phyloP scores from a whole-genome alignment of 92 coral and sea anemone genomes.

The Phymanthus crucifer region DNA sequence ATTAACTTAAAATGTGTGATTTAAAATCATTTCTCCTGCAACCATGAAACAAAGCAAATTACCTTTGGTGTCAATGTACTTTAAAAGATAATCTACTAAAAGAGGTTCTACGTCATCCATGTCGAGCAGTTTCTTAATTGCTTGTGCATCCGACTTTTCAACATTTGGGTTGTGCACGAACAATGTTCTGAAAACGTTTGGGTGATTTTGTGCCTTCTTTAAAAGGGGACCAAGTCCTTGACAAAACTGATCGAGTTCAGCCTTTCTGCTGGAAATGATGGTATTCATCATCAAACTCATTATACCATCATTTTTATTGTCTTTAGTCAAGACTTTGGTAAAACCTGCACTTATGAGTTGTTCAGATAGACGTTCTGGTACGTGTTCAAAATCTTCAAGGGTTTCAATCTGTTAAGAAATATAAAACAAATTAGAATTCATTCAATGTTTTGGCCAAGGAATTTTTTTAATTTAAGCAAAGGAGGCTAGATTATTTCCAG shows the following conservation, averaged over 20 bases:
- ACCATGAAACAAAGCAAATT: not conserved
- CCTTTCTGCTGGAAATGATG: slow-evolving; percentile 32
- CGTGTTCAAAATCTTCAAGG: no score
- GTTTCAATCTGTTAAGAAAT: no score
- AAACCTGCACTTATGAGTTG: no score
- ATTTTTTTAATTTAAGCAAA: no score
- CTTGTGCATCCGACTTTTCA: not conserved
- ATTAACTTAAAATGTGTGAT: no score
- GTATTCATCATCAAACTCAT: slow-evolving; percentile 18
- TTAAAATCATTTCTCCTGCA: no score
- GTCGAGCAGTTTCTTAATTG: not conserved
- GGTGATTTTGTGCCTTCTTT: not conserved
- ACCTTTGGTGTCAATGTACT: slow-evolving; percentile 2
- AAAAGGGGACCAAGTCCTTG: slow-evolving; percentile 27
- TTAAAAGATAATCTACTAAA: not conserved
- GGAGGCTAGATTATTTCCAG: no score
- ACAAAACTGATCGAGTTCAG: slow-evolving; percentile 35
- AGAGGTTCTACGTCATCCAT: not conserved
- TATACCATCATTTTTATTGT: not conserved
- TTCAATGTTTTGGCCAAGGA: no score
- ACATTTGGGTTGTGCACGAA: not conserved
- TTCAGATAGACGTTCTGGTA: no score
- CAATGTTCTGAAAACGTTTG: not conserved
- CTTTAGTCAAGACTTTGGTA: not conserved
- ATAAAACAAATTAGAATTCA: no score